A percentile compares a stretch with the other conserved stretches of the same genome.
These are phyloP conservation scores for Meloidogyne chitwoodi DNA, from an alignment of 1,140 invertebrate species.

Conservation along the genomic window DNA sequence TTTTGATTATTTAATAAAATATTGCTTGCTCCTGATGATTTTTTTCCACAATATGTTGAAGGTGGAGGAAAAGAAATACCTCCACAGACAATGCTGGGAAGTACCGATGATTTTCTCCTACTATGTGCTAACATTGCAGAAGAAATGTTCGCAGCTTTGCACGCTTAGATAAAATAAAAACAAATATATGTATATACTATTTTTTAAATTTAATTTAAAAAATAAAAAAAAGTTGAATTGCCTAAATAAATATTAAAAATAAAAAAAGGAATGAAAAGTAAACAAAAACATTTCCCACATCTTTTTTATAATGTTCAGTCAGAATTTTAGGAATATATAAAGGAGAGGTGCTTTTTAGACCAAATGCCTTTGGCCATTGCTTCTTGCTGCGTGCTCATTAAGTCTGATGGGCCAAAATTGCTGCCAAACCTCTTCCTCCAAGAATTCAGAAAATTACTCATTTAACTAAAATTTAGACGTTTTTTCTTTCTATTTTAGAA, in stretches of 20 bases:
- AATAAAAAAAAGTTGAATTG: background rate
- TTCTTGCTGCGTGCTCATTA: background rate
- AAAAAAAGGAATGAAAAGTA: background rate
- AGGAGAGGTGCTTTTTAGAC: background rate
- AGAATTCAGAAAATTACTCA: background rate
- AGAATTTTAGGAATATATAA: background rate
- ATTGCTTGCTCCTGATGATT: conserved; percentile 4
- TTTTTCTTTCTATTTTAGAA: background rate
- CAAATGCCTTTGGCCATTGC: background rate
- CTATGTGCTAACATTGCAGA: conserved; percentile 44
- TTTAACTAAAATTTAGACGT: background rate
- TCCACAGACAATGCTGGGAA: background rate
- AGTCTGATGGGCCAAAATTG: conserved; percentile 7
- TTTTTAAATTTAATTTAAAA: conserved; percentile 2
- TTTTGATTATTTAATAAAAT: background rate
- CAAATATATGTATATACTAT: conserved; percentile 8
- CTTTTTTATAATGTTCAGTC: conserved; percentile 5
- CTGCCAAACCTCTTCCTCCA: background rate
- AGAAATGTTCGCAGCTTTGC: conserved; percentile 44
- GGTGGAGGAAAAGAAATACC: conserved; percentile 4
- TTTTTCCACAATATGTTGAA: conserved; percentile 7
- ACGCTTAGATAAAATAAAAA: conserved; percentile 30
- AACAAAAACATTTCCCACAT: background rate
- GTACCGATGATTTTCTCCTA: conserved; percentile 29
- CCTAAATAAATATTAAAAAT: background rate